These are phyloP conservation scores for Aphrocallistes beatrix DNA, from an alignment of 37 sponge, comb jelly and placozoan species.

Conservation along the genomic window DNA sequence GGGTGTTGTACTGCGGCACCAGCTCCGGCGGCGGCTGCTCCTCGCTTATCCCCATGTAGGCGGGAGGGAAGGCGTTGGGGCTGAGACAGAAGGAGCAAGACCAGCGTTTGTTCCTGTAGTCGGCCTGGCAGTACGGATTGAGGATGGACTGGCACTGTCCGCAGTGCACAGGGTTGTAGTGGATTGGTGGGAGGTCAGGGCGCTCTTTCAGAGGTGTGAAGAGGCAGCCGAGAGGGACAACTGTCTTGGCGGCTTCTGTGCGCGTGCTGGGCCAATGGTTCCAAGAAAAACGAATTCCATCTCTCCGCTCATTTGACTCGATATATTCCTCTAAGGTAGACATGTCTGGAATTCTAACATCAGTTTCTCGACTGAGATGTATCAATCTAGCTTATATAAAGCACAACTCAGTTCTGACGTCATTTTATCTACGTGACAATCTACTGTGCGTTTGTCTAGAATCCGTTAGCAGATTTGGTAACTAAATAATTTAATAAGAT, in stretches of 20 bases:
- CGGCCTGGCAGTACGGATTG: conserved; percentile 94
- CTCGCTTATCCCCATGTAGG: conserved; percentile 87
- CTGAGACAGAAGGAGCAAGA: conserved; percentile 84
- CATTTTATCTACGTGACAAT: no score
- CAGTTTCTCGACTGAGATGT: no score
- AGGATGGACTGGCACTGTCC: conserved; percentile 79
- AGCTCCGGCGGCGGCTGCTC: conserved; percentile 94
- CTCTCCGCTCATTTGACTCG: conserved; percentile 83
- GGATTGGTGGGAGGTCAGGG: conserved; percentile 84
- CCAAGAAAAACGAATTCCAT: conserved; percentile 93
- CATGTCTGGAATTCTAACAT: no score
- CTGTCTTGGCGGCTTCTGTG: conserved; percentile 81
- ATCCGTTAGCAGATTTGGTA: no score
- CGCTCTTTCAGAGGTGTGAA: conserved; percentile 87
- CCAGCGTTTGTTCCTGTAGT: conserved; percentile 86
- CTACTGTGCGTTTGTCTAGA: no score
- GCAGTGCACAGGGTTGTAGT: conserved; percentile 94
- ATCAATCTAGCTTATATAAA: no score
- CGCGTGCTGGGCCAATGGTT: conserved; percentile 95
- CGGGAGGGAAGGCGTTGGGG: conserved; percentile 88
- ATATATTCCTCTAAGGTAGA: conserved; percentile 87
- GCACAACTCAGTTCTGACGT: no score
- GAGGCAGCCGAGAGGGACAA: conserved; percentile 80
- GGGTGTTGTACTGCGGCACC: conserved; percentile 79
- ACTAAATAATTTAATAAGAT: no score